Base-by-base conservation (phyloP, 2,797 vertebrate species). In the Galagoides demidoff region DNA sequence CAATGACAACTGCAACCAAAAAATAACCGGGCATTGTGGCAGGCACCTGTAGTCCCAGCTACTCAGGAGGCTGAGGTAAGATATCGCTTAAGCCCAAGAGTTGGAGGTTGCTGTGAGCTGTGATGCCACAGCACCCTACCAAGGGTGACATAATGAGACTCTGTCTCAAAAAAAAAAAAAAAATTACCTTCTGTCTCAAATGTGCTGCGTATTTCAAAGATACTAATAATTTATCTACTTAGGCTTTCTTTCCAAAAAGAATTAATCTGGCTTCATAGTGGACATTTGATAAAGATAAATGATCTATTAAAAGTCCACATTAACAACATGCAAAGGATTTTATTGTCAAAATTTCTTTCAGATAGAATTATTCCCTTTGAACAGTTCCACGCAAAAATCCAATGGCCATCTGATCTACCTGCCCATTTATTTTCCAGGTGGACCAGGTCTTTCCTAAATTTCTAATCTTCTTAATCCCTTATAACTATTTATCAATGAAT, bases 301-400 rank as follows among this genome's bases (percentile, higher is more conserved):
- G 64, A 74, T 73, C 55, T 81, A 49, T 34, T 87, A 52, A 70
- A 79, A 96, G 34, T 94, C 64, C 76, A 83, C 34, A 79, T 85
- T 43, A 87, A 89, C 78, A 79, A 66, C 37, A 57, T 29, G 79
- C 45, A 64, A 92, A 90, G 78, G 85, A 92, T 66, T 82, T 92
- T 43, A 89, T 45, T 94, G 91, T 82, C 95, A 84, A 92, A 82
- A 92, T 82, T 34, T 94, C 76, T 87, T 83, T 76, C 95, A 84
- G 57, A 64, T 45, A 94, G 76, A 83, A 86, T 71, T 77, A 76
- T 70, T 64, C 79, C 81, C 45, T 76, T 49, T 22, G 70, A 90
- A 71, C 74, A 52, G 59, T 57, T 92, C 23, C 61, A 90, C 73
- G 81, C 43, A 84, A 74, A 89, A 95, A 92, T 52, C 34, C 85